A percentile compares a stretch with the other conserved stretches of the same genome.
Conservation (phyloP, 2,113 vertebrate species). For the Nibea coibor region DNA sequence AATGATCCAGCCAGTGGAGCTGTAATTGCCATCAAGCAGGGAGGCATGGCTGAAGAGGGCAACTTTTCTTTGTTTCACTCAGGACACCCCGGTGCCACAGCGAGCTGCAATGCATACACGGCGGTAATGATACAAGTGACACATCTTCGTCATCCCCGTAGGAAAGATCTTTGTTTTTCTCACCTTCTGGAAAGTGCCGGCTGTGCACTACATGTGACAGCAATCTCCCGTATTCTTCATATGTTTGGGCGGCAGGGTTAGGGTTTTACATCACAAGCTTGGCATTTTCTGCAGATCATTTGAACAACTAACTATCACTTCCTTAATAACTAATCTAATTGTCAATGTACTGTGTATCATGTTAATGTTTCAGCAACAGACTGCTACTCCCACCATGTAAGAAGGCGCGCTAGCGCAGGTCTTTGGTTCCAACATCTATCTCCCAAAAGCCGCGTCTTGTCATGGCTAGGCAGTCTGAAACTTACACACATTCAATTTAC, state of each 20-base stretch:
- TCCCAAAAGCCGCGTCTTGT: too few species aligned
- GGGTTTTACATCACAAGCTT: too few species aligned
- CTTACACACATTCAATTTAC: too few species aligned
- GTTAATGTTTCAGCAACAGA: too few species aligned
- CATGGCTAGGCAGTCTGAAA: too few species aligned
- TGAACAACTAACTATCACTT: background rate
- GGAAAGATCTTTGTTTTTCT: background rate
- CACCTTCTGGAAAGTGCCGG: background rate
- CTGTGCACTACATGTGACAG: too few species aligned
- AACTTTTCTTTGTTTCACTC: slow-evolving; percentile 48
- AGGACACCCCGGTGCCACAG: slow-evolving; percentile 20
- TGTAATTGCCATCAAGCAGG: slow-evolving; percentile 69
- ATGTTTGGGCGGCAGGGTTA: too few species aligned
- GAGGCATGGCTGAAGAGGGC: slow-evolving; percentile 36
- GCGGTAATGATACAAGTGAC: slow-evolving; percentile 15
- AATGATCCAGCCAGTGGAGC: slow-evolving; percentile 71
- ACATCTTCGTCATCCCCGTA: background rate
- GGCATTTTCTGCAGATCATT: too few species aligned
- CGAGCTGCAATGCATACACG: background rate
- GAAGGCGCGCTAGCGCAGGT: too few species aligned
- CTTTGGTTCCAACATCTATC: too few species aligned
- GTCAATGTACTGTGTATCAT: background rate
- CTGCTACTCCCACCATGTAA: too few species aligned
- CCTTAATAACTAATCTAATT: background rate
- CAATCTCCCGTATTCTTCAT: too few species aligned